These are phyloP conservation scores for Drosophila macrospina DNA, from an alignment of 2,888 invertebrate species.

Conservation along the genomic window DNA sequence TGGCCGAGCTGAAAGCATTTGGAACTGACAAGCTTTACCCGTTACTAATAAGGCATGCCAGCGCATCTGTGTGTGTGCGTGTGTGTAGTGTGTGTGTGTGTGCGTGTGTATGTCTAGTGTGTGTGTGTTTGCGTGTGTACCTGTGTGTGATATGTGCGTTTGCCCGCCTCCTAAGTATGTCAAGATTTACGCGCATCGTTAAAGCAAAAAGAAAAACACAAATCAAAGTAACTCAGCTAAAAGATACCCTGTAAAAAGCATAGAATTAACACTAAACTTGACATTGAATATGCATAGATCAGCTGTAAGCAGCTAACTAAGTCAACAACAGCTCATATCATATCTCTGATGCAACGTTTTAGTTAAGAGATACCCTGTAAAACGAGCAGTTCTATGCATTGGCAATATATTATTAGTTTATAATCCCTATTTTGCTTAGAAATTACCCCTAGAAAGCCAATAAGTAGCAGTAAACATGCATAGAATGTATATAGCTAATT, in stretches of 20 bases:
- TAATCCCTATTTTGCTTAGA: too few relatives aligned
- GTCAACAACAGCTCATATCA: too few relatives aligned
- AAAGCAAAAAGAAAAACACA: constrained; percentile 39
- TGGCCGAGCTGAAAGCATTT: constrained; percentile 34
- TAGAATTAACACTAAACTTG: neutral
- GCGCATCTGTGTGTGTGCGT: constrained; percentile 2
- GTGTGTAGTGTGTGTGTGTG: constrained; percentile 5
- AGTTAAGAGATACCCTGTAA: neutral
- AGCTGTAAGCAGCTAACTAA: neutral
- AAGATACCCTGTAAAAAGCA: constrained; percentile 32
- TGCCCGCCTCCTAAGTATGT: constrained; percentile 62
- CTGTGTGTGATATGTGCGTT: constrained; percentile 7
- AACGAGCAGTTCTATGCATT: neutral
- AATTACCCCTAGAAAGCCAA: too few relatives aligned
- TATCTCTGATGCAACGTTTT: too few relatives aligned
- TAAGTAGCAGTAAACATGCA: neutral
- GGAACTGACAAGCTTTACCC: constrained; percentile 26
- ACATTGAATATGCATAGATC: neutral
- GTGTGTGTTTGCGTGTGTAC: neutral
- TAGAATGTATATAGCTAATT: too few relatives aligned
- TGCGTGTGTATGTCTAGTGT: neutral
- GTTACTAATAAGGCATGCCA: constrained; percentile 35
- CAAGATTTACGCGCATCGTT: constrained; percentile 81
- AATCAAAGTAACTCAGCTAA: neutral
- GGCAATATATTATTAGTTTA: too few relatives aligned